Percentiles rank a stretch among this genome's conserved stretches.
These are phyloP conservation scores for Labia minor DNA, from an alignment of 2,888 invertebrate genomes.

Conservation along the genomic window DNA sequence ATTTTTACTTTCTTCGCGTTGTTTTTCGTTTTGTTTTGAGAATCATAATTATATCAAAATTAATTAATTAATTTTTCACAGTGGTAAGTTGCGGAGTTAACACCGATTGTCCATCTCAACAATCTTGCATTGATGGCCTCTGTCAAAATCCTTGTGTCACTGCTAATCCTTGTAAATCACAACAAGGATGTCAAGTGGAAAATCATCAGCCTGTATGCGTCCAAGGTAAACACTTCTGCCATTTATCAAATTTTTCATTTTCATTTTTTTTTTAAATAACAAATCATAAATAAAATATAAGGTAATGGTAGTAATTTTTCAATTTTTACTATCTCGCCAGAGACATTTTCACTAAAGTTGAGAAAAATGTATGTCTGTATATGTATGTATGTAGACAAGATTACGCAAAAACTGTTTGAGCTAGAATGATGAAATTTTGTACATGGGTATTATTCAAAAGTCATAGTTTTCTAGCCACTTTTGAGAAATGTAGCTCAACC, in stretches of 20 bases:
- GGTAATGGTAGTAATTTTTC: too few species aligned
- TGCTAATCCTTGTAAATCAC: slow-evolving; percentile 59
- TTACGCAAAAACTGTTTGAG: too few species aligned
- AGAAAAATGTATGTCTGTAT: too few species aligned
- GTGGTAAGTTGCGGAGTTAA: slow-evolving; percentile 71
- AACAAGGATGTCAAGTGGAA: slow-evolving; percentile 71
- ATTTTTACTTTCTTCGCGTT: not conserved
- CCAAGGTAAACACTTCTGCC: slow-evolving; percentile 59
- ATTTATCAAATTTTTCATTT: not conserved
- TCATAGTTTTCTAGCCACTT: too few species aligned
- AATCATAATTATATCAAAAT: not conserved
- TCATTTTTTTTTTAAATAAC: not conserved
- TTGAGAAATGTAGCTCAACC: too few species aligned
- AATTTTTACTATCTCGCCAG: too few species aligned
- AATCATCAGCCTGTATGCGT: slow-evolving; percentile 76
- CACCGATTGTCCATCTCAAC: slow-evolving; percentile 63
- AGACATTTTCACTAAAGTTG: too few species aligned
- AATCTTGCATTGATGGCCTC: slow-evolving; percentile 66
- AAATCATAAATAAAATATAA: not conserved
- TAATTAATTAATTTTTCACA: slow-evolving; percentile 33
- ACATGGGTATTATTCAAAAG: too few species aligned
- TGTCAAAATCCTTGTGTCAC: slow-evolving; percentile 73
- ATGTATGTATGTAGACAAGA: too few species aligned
- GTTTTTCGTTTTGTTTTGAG: not conserved
- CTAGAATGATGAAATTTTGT: too few species aligned